phyloP scores from a whole-genome alignment of 2,113 vertebrate species.

The Thalassoma bifasciatum region DNA sequence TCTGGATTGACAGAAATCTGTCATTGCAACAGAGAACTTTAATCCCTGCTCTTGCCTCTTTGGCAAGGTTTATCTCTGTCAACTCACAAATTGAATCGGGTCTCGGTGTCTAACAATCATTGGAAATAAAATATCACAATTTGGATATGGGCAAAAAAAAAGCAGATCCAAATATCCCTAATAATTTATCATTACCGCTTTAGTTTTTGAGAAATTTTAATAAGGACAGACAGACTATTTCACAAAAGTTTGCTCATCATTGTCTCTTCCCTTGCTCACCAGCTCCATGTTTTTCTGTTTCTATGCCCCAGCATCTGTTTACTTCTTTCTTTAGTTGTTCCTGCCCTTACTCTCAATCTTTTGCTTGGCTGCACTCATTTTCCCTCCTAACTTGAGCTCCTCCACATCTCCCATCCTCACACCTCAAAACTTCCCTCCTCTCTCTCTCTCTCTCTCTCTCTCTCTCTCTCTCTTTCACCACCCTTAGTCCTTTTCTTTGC shows the following conservation, averaged over 20 bases:
- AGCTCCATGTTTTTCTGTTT: constrained; percentile 8
- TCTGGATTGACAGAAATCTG: too few species aligned
- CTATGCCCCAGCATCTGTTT: constrained; percentile 2
- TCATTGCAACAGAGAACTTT: too few species aligned
- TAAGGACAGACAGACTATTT: background rate
- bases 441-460: too few species aligned
- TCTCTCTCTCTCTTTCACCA: constrained; percentile 4
- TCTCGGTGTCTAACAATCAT: too few species aligned
- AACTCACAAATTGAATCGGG: too few species aligned
- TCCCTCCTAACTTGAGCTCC: constrained; percentile 13
- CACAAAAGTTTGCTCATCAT: background rate
- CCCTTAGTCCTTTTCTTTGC: constrained; percentile 11
- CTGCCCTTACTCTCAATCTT: constrained; percentile 28
- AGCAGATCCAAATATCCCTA: too few species aligned
- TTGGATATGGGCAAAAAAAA: too few species aligned
- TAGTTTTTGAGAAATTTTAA: background rate
- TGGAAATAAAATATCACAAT: too few species aligned
- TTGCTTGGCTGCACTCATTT: constrained; percentile 44
- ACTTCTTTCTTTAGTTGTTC: background rate
- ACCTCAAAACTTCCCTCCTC: constrained; percentile 22
- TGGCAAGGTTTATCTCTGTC: too few species aligned
- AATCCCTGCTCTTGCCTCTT: too few species aligned
- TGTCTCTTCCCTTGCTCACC: background rate
- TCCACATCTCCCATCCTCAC: constrained; percentile 5
- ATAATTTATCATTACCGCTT: too few species aligned